Base-by-base conservation (phyloP, 2,797 vertebrate species). In the Falco columbarius region DNA sequence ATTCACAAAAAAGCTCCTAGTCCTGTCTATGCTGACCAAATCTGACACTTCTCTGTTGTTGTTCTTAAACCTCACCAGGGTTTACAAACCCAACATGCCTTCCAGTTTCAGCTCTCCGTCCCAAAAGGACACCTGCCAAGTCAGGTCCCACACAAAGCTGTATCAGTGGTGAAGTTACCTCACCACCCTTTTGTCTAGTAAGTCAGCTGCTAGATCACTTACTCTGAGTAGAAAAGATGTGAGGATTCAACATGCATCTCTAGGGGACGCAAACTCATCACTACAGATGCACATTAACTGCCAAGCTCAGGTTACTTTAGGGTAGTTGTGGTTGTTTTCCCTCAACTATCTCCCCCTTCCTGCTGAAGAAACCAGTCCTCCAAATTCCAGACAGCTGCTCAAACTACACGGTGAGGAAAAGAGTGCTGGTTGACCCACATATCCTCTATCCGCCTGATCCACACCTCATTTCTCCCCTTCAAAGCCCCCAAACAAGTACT, bases 61-160 rank as follows among this genome's bases (percentile, higher is more conserved):
- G 2, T 36, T 81, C 36, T 62, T 66, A 86, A 89, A 74, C 11
- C 7, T 77, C 29, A 27, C 6, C 14, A 30, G 22, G 30, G 34
- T 32, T 74, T 73, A 91, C 32, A 81, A 84, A 76, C 6, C 10
- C 26, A 80, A 14, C 4, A 4, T 7, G 3, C 36, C 19, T 86
- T 54, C 40, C 74, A 81, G n/a, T 36, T 36, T 91, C 42, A 56
- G 44, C 4, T 3, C 8, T 14, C 20, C 42, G 16, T 26, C 62
- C 23, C 1, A 4, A 34, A 73, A 52, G 1, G 6, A n/a, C 9
- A 79, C 9, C 12, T 52, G 32, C 32, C 36, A 77, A 52, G 22
- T 14, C 1, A 29, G 0, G 18, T 40, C 20, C 70, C 3, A 8
- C 27, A 61, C 0, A 1, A 58, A 90, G 46, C 27, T 1, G 6